Percentiles rank a stretch among this genome's conserved stretches.
Evolutionary conservation across 2,797 vertebrate genomes (phyloP).

Genomic region (Galaxias olidus): DNA sequence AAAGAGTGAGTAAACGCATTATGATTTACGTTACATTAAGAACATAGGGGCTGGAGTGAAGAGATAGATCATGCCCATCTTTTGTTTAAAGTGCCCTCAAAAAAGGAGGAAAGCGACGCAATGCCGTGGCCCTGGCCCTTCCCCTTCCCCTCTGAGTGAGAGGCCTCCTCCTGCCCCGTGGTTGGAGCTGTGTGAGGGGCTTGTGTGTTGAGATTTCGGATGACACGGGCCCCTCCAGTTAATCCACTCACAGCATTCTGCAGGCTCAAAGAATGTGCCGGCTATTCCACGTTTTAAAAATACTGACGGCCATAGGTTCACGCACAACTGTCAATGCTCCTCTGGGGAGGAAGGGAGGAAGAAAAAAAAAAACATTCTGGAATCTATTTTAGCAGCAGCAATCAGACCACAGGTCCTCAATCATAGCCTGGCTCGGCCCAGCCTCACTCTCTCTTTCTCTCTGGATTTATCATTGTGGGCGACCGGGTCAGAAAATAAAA

Average conservation of each 20-base stretch:
- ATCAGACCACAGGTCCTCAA: slow-evolving; percentile 65
- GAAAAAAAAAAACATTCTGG: slow-evolving; percentile 52
- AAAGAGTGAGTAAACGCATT: slow-evolving; percentile 22
- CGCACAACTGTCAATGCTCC: slow-evolving; percentile 75
- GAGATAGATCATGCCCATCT: no score
- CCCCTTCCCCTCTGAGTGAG: slow-evolving; percentile 38
- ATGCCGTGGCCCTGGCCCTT: slow-evolving; percentile 17
- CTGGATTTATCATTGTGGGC: slow-evolving; percentile 66
- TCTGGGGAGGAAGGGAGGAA: slow-evolving; percentile 59
- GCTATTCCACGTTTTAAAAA: slow-evolving; percentile 79
- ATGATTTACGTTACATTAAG: no score
- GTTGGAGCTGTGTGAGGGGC: slow-evolving; percentile 40
- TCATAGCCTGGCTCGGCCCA: slow-evolving; percentile 47
- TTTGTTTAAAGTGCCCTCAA: no score
- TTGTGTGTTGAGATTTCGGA: slow-evolving; percentile 63
- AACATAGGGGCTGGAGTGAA: no score
- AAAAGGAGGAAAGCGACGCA: no score
- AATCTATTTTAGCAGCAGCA: slow-evolving; percentile 68
- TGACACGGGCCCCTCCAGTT: slow-evolving; percentile 65
- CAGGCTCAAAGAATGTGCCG: slow-evolving; percentile 67
- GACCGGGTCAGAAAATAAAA: slow-evolving; percentile 66
- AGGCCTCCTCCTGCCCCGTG: slow-evolving; percentile 40
- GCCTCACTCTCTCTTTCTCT: slow-evolving; percentile 4
- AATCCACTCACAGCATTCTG: slow-evolving; percentile 74
- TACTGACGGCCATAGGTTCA: slow-evolving; percentile 67